phyloP scores from a whole-genome alignment of 2,888 invertebrate species.

The Caradrina kadenii region DNA sequence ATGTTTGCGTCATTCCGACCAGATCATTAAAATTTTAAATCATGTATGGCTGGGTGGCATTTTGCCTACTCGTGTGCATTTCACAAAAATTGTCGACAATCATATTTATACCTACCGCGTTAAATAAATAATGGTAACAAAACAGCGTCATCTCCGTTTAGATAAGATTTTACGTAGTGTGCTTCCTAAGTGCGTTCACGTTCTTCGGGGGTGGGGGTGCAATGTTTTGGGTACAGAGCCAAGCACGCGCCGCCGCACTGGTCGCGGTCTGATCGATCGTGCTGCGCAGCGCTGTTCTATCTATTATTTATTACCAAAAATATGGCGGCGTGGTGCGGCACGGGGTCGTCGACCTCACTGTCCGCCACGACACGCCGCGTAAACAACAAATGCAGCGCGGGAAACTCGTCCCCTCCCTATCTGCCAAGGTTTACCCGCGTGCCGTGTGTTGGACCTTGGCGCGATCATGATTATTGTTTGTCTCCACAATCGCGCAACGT shows the following conservation, averaged over 20 bases:
- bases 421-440: slow-evolving; percentile 66
- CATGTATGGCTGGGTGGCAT: slow-evolving; percentile 19
- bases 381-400: slow-evolving; percentile 86
- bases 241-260: slow-evolving; percentile 83
- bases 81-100: slow-evolving; percentile 13
- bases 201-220: slow-evolving; percentile 71
- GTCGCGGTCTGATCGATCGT: slow-evolving; percentile 82
- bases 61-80: slow-evolving; percentile 27
- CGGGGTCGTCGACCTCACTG: slow-evolving; percentile 81
- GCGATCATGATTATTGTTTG: slow-evolving; percentile 38
- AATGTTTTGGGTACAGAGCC: slow-evolving; percentile 81
- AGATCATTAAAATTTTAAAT: slow-evolving; percentile 40
- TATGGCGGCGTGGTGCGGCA: slow-evolving; percentile 86
- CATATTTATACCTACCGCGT: slow-evolving; percentile 2
- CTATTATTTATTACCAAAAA: slow-evolving; percentile 89
- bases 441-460: slow-evolving; percentile 51
- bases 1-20: slow-evolving; percentile 34
- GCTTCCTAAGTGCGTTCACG: slow-evolving; percentile 57
- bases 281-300: slow-evolving; percentile 84
- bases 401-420: slow-evolving; percentile 78
- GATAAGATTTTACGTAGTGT: slow-evolving; percentile 54
- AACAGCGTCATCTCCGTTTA: slow-evolving; percentile 13
- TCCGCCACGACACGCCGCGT: slow-evolving; percentile 77
- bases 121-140: slow-evolving; percentile 16
- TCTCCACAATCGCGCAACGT: slow-evolving; percentile 14